Evolutionary conservation across 1,140 invertebrate species (phyloP).

Genomic region (Grapholita molesta): DNA sequence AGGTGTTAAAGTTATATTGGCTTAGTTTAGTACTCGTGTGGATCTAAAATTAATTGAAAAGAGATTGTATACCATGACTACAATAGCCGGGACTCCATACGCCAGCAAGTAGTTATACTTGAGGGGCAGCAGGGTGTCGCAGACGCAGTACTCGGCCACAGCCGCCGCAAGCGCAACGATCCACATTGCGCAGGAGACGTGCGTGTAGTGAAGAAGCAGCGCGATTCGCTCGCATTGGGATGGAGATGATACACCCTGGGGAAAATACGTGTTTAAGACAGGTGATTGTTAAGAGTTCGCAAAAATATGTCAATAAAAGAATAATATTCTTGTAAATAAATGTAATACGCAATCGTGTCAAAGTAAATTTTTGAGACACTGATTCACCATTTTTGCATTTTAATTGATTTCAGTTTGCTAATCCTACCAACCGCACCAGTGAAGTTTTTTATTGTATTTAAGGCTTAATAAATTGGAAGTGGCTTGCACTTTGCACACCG

Average conservation of each 20-base stretch:
- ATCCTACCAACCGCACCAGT: background rate
- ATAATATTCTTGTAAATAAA: too few relatives aligned
- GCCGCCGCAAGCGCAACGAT: constrained; percentile 74
- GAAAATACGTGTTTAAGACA: too few relatives aligned
- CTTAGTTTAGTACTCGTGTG: too few relatives aligned
- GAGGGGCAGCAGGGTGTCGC: constrained; percentile 56
- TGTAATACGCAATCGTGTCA: too few relatives aligned
- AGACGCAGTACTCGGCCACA: constrained; percentile 59
- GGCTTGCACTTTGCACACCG: too few relatives aligned
- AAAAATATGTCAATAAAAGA: too few relatives aligned
- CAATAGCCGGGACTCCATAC: constrained; percentile 77
- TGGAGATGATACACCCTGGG: constrained; percentile 80
- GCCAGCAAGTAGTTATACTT: constrained; percentile 76
- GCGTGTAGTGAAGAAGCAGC: constrained; percentile 83
- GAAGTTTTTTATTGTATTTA: background rate
- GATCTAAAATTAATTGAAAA: too few relatives aligned
- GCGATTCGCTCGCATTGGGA: constrained; percentile 82
- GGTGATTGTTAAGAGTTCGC: too few relatives aligned
- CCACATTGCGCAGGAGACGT: constrained; percentile 83
- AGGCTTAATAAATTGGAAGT: too few relatives aligned
- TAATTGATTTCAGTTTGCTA: constrained; percentile 1
- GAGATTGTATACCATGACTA: constrained; percentile 81
- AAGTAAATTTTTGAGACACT: too few relatives aligned
- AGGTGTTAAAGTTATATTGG: too few relatives aligned
- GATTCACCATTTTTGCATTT: too few relatives aligned